phyloP scores from a whole-genome alignment of 2,888 invertebrate species.

The Brassicogethes aeneus region DNA sequence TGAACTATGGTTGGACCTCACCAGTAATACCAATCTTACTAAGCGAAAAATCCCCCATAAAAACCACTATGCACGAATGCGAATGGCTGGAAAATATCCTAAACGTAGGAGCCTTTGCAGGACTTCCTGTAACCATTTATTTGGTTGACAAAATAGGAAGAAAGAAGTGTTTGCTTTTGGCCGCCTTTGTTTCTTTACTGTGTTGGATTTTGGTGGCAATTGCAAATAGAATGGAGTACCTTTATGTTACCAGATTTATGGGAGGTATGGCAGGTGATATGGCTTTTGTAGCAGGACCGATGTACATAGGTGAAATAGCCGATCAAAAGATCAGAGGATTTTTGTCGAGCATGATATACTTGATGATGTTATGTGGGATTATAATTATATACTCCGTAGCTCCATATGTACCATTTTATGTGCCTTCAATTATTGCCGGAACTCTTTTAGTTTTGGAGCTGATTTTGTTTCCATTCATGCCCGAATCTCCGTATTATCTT shows the following conservation, averaged over 20 bases:
- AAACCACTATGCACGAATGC: not conserved
- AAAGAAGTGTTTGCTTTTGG: not conserved
- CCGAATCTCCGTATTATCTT: slow-evolving; percentile 36
- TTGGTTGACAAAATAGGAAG: not conserved
- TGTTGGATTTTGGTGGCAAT: not conserved
- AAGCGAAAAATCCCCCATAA: not conserved
- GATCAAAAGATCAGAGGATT: not conserved
- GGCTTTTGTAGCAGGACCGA: not conserved
- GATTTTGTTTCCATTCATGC: slow-evolving; percentile 16
- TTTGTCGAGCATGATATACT: not conserved
- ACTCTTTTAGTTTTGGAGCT: slow-evolving; percentile 26
- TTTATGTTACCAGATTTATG: not conserved
- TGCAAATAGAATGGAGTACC: not conserved
- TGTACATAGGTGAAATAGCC: not conserved
- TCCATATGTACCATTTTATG: slow-evolving; percentile 15
- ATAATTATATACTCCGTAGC: slow-evolving; percentile 28
- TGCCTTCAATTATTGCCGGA: slow-evolving; percentile 15
- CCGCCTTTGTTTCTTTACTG: not conserved
- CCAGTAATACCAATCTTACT: not conserved
- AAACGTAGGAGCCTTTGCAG: not conserved
- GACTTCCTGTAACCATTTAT: not conserved
- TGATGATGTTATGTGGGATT: slow-evolving; percentile 18
- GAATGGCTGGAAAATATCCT: not conserved
- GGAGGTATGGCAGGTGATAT: not conserved
- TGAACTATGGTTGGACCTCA: not conserved